These are phyloP conservation scores for Epinephelus cyanopodus DNA, from an alignment of 2,113 vertebrate genomes.

Conservation along the genomic window DNA sequence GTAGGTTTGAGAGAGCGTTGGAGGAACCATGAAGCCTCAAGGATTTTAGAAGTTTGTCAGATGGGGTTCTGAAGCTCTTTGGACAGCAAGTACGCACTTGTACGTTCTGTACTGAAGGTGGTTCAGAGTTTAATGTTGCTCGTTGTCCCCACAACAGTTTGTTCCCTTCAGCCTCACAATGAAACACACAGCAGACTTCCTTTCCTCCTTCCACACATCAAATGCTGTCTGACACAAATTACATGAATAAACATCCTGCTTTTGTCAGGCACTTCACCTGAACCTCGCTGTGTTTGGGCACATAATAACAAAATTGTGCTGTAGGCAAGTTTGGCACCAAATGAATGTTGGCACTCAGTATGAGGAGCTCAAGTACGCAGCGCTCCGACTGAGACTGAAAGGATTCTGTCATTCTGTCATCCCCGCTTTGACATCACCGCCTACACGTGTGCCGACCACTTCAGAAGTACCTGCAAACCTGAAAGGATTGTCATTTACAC, in stretches of 20 bases:
- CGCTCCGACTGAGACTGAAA: constrained; percentile 25
- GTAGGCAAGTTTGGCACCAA: background rate
- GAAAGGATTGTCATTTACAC: constrained; percentile 3
- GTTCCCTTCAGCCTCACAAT: background rate
- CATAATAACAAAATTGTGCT: background rate
- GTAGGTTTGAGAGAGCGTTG: no score
- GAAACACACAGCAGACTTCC: background rate
- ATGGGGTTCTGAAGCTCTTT: background rate
- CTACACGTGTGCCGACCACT: constrained; percentile 17
- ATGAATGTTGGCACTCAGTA: constrained; percentile 24
- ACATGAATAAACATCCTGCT: constrained; percentile 13
- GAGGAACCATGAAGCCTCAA: background rate
- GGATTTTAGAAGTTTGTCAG: background rate
- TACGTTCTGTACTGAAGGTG: background rate
- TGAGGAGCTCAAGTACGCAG: constrained; percentile 46
- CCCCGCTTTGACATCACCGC: constrained; percentile 29
- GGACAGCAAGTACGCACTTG: background rate
- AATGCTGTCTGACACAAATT: background rate
- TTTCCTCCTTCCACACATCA: background rate
- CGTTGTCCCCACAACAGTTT: background rate
- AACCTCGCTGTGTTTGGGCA: background rate
- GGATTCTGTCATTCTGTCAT: constrained; percentile 54
- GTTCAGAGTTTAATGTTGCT: background rate
- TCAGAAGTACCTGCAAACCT: constrained; percentile 12
- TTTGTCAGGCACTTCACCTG: constrained; percentile 20